A percentile compares a stretch with the other conserved stretches of the same genome.
Conservation (phyloP, 1,140 invertebrate genomes). For the Drosophila bocqueti region DNA sequence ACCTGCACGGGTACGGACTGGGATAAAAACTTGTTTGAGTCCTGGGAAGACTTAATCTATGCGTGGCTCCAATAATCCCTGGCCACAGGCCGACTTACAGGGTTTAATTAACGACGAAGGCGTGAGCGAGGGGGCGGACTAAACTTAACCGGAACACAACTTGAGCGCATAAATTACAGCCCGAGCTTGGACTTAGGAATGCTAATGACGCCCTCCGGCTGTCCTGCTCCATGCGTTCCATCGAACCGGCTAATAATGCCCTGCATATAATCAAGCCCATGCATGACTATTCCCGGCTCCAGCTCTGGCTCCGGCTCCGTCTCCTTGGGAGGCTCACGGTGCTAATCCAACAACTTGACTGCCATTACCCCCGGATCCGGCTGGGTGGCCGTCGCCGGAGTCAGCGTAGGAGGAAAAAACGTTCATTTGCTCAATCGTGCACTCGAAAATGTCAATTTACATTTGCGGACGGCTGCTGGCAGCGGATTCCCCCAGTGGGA, state of each 20-base stretch:
- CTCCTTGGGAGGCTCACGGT: conserved; percentile 52
- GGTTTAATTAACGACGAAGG: conserved; percentile 52
- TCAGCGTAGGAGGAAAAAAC: conserved; percentile 41
- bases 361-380: conserved; percentile 61
- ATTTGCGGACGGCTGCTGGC: conserved; percentile 68
- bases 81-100: conserved; percentile 32
- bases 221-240: conserved; percentile 16
- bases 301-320: neutral
- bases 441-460: conserved; percentile 84
- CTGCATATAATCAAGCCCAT: conserved; percentile 78
- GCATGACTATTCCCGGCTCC: conserved; percentile 43
- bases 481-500: conserved; percentile 51
- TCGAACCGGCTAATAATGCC: conserved; percentile 48
- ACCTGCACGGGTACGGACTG: conserved; percentile 42
- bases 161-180: conserved; percentile 64
- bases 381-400: neutral
- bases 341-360: conserved; percentile 80
- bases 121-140: conserved; percentile 26
- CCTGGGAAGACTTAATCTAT: conserved; percentile 41
- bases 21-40: conserved; percentile 20
- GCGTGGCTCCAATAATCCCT: conserved; percentile 41
- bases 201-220: conserved; percentile 65
- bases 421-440: conserved; percentile 83
- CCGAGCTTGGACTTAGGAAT: conserved; percentile 55
- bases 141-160: conserved; percentile 32